These are phyloP conservation scores for Muscina levida DNA, from an alignment of 2,888 invertebrate genomes.

Conservation along the genomic window DNA sequence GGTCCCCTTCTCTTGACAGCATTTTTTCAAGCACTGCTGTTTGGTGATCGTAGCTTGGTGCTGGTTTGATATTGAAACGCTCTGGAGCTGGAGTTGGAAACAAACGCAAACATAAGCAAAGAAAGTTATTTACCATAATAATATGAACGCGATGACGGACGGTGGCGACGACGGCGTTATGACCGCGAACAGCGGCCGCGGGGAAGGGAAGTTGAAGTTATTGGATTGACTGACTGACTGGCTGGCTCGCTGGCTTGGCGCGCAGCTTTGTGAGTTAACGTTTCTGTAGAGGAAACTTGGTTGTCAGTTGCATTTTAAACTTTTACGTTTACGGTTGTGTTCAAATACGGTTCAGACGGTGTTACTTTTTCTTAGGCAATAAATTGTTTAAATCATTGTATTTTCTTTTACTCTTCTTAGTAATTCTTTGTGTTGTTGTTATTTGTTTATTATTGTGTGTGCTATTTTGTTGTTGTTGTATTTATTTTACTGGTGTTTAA, in stretches of 20 bases:
- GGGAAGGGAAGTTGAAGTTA: constrained; percentile 7
- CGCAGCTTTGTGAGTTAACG: constrained; percentile 51
- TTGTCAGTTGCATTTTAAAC: constrained; percentile 61
- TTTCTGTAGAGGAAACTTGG: constrained; percentile 53
- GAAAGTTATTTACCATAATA: constrained; percentile 64
- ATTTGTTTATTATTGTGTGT: neutral
- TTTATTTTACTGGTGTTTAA: neutral
- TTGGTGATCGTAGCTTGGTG: neutral
- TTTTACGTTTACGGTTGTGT: constrained; percentile 58
- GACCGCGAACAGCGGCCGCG: too few species aligned
- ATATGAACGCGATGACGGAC: constrained; percentile 10
- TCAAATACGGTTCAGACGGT: constrained; percentile 22
- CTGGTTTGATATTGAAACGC: neutral
- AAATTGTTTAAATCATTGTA: constrained; percentile 4
- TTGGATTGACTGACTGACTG: too few species aligned
- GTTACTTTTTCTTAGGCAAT: too few species aligned
- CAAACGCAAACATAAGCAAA: constrained; percentile 63
- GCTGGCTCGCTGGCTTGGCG: constrained; percentile 36
- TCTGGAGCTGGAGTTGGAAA: neutral
- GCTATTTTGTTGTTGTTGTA: constrained; percentile 5
- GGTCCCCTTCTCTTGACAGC: too few species aligned
- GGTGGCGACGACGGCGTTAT: too few species aligned
- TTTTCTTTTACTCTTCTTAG: neutral
- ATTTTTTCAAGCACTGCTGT: constrained; percentile 22
- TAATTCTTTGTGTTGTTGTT: neutral